These are phyloP conservation scores for Incurvaria masculella DNA, from an alignment of 2,888 invertebrate genomes.

Conservation along the genomic window DNA sequence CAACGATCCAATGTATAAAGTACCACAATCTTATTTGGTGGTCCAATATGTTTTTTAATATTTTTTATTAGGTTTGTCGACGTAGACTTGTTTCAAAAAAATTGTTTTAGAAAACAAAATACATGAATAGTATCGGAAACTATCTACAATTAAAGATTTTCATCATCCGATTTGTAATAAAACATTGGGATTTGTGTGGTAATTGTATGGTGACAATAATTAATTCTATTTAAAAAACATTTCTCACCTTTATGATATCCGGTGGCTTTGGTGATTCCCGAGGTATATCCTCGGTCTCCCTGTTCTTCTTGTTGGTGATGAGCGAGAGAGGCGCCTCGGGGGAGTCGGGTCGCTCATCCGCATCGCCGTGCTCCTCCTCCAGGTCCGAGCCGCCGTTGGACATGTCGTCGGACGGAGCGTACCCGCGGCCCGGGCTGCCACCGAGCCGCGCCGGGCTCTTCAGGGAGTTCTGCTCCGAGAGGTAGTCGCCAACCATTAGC, in stretches of 20 bases:
- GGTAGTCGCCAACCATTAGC: slow-evolving; percentile 60
- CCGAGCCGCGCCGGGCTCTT: slow-evolving; percentile 62
- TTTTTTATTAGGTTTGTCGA: too few species aligned
- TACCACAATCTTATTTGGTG: too few species aligned
- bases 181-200: too few species aligned
- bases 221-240: too few species aligned
- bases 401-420: slow-evolving; percentile 61
- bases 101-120: too few species aligned
- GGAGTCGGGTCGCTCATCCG: slow-evolving; percentile 58
- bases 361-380: slow-evolving; percentile 63
- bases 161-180: too few species aligned
- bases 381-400: slow-evolving; percentile 66
- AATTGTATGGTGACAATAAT: too few species aligned
- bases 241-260: slow-evolving; percentile 47
- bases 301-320: slow-evolving; percentile 60
- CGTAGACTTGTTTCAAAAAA: too few species aligned
- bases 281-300: slow-evolving; percentile 45
- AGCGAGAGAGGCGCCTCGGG: slow-evolving; percentile 69
- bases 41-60: too few species aligned
- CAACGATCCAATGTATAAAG: too few species aligned
- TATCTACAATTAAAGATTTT: too few species aligned
- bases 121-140: too few species aligned
- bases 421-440: slow-evolving; percentile 52
- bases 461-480: slow-evolving; percentile 55
- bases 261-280: slow-evolving; percentile 54